A percentile compares a stretch with the other conserved stretches of the same genome.
Evolutionary conservation across 2,888 invertebrate genomes (phyloP).

Genomic region (Agrotis exclamationis): DNA sequence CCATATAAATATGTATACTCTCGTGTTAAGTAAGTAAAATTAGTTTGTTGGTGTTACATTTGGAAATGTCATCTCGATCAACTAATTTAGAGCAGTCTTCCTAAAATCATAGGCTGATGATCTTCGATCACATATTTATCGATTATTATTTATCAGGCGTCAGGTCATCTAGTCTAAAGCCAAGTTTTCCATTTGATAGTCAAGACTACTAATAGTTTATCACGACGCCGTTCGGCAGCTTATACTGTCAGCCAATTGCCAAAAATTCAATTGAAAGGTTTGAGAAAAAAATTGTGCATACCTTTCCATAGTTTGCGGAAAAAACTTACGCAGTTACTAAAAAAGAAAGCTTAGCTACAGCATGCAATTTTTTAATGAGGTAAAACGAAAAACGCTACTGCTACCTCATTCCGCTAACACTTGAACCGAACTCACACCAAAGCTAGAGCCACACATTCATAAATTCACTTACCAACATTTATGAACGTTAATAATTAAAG

Average conservation of each 20-base stretch:
- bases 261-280: too few relatives aligned
- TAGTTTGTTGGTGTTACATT: neutral
- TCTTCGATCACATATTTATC: neutral
- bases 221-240: too few relatives aligned
- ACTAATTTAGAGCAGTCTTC: too few relatives aligned
- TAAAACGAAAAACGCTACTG: neutral
- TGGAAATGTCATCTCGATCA: neutral
- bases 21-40: too few relatives aligned
- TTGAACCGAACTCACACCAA: conserved; percentile 63
- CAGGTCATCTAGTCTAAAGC: too few relatives aligned
- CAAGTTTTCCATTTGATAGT: too few relatives aligned
- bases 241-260: too few relatives aligned
- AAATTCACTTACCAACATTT: conserved; percentile 86
- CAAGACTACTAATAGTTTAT: too few relatives aligned
- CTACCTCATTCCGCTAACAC: conserved; percentile 61
- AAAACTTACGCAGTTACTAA: too few relatives aligned
- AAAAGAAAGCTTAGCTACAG: too few relatives aligned
- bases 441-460: conserved; percentile 80
- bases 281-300: too few relatives aligned
- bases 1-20: too few relatives aligned
- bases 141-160: neutral
- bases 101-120: neutral
- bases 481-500: conserved; percentile 87
- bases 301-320: neutral
- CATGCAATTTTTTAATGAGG: neutral